Base-by-base conservation (phyloP, 2,797 vertebrate genomes). In the Neosilurus hyrtlii region DNA sequence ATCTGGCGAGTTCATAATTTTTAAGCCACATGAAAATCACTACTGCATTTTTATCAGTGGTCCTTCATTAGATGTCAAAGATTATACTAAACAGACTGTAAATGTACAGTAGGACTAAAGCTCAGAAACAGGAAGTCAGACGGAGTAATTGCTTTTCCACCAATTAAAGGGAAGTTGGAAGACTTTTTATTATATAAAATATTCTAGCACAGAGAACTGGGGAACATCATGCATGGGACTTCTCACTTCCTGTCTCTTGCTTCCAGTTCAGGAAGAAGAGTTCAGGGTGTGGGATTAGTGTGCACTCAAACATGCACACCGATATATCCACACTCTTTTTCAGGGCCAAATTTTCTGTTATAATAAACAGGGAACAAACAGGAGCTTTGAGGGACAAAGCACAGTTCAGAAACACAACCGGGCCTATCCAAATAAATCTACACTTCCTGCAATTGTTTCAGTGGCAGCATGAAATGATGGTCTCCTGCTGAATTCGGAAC, bases 371-470 rank as follows among this genome's bases (percentile, higher is more conserved):
- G 86, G 74, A 86, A 62, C 83, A 81, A 72, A 82, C 72, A 66
- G 77, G 4, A 76, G 26, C 74, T 82, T 84, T 84, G 84, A 90
- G 90, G 90, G 70, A 88, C 88, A 90, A 83, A 91, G 80, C 82
- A 81, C 74, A 85, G 83, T 85, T 54, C 71, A 89, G 91, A 91
- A 88, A 92, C 90, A 90, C 89, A 87, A 62, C 88, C 85, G 83
- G 75, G 88, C 59, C 30, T 14, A 0, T 77, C 80, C 57, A 82
- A 70, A 66, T 78, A 74, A 83, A 89, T 80, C 79, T 15, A 86
- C 83, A 16, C 76, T 94, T 95, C 93, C 94, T 90, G 73, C 72
- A 65, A 93, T 94, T 94, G 92, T 94, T 83, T 90, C 18, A 61
- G 71, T 56, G 22, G 20, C 68, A 63, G 56, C 73, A 35, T 77